Base-by-base conservation (phyloP, 2,888 invertebrate genomes). In the Agrochola litura region DNA sequence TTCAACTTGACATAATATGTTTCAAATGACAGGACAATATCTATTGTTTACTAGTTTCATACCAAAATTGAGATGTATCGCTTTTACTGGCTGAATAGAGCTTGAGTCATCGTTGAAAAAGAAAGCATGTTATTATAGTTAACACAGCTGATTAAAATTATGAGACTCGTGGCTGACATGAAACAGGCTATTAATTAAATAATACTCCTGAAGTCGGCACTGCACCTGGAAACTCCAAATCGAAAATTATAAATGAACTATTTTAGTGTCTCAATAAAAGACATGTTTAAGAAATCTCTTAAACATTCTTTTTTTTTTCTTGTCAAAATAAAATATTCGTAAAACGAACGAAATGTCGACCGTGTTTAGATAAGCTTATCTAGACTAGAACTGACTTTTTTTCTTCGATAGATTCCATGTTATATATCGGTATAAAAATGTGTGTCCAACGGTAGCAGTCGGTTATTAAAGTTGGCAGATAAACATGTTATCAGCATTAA, bases 401-500 rank as follows among this genome's bases (percentile, higher is more conserved):
- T 52, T 30, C 52, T 58, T 30, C 16, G 22, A 58, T 79, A 67
- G 19, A 58, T 58, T 70, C 46, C 25, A 67, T 46, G 72, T 68
- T 71, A 37, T 46, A n/a, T 49, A 63, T 69, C 30, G 43, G 16
- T 80, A 25, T 58, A 77, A 46, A 72, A 67, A 83, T 68, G 60
- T 72, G 65, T 73, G 61, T 61, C 54, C 67, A 41, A 60, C 72
- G 71, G 72, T 56, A 61, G 85, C 74, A 70, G 56, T 75, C 73
- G 30, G 83, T 85, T 83, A 82, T 94, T 93, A 94, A 92, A 91
- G 88, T 89, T 84, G 67, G 88, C 86, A 90, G 91, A 91, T 91
- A 91, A 90, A 92, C 94, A 90, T 94, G 94, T 93, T 95, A 95
- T 95, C 95, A 92, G 82, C 91, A 91, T 85, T 95, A 95, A 96